phyloP scores from a whole-genome alignment of 2,113 vertebrate genomes.

The Neofelis nebulosa region DNA sequence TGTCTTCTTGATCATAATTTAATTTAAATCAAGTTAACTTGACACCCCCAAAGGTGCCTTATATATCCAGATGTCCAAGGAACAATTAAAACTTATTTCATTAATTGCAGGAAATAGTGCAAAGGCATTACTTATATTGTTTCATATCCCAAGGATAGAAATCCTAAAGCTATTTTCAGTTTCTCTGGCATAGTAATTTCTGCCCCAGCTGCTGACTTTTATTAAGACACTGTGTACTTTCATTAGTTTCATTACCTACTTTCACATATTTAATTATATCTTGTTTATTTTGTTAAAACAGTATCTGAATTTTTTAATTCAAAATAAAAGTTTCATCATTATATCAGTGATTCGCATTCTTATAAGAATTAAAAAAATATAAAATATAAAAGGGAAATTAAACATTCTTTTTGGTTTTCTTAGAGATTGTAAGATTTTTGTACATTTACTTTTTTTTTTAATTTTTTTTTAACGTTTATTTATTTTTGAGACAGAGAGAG shows the following conservation, averaged over 20 bases:
- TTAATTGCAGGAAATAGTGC: background rate
- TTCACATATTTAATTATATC: slow-evolving; percentile 45
- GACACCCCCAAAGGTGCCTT: background rate
- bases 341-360: background rate
- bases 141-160: background rate
- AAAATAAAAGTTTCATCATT: background rate
- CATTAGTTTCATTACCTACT: slow-evolving; percentile 15
- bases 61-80: background rate
- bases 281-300: slow-evolving; percentile 48
- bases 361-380: background rate
- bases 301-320: slow-evolving; percentile 25
- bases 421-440: background rate
- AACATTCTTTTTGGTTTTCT: background rate
- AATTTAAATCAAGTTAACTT: background rate
- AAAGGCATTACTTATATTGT: background rate
- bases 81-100: background rate
- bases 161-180: background rate
- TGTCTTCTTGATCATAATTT: slow-evolving; percentile 26
- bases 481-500: no score
- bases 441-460: background rate
- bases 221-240: background rate
- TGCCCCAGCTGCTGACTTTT: slow-evolving; percentile 44
- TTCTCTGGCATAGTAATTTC: background rate
- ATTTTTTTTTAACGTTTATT: no score
- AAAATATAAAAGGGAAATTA: background rate